phyloP scores from a whole-genome alignment of 2,888 invertebrate genomes.

The Lepidochrysops patricia region DNA sequence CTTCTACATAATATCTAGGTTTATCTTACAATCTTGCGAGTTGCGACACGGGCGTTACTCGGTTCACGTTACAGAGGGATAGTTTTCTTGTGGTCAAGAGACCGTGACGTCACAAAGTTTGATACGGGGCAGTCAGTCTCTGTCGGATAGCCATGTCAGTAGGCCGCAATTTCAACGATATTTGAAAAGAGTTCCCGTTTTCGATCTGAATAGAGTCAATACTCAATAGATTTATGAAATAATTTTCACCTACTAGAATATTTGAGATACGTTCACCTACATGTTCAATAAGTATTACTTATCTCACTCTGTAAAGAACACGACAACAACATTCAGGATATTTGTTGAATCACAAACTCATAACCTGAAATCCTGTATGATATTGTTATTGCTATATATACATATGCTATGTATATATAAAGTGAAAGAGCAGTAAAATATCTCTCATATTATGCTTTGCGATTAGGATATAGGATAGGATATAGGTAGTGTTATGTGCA shows the following conservation, averaged over 20 bases:
- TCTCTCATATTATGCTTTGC: not conserved
- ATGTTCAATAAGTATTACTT: not conserved
- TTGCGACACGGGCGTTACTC: constrained; percentile 29
- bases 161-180: not conserved
- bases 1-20: constrained; percentile 32
- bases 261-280: not conserved
- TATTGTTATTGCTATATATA: not conserved
- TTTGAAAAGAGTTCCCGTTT: not conserved
- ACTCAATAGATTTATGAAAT: not conserved
- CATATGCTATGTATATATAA: not conserved
- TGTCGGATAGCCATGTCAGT: not conserved
- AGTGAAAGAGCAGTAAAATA: not conserved
- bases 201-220: not conserved
- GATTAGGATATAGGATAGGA: too few relatives aligned
- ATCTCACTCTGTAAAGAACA: too few relatives aligned
- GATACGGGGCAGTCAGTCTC: not conserved
- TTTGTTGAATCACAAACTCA: not conserved
- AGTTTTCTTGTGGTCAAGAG: constrained; percentile 25
- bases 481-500: not conserved
- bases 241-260: not conserved
- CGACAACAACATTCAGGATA: not conserved
- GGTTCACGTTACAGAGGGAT: constrained; percentile 35
- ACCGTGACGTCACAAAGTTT: constrained; percentile 3
- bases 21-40: constrained; percentile 34
- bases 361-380: not conserved